A percentile compares a stretch with the other conserved stretches of the same genome.
These are phyloP conservation scores for Enteromius viviparus DNA, from an alignment of 2,797 vertebrate species.

Conservation along the genomic window DNA sequence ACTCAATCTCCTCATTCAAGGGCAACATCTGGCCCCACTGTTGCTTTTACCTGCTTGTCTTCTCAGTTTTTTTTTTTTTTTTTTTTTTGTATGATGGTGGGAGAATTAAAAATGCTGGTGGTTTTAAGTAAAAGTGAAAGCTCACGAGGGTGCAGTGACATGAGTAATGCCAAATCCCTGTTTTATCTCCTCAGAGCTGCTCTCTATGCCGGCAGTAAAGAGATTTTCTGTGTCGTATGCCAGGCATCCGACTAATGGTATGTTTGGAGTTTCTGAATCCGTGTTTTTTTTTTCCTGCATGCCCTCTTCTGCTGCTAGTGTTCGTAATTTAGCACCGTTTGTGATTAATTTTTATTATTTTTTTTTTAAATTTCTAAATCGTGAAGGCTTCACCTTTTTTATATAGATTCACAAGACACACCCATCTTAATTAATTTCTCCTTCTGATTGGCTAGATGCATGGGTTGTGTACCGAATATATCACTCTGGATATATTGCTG, in stretches of 20 bases:
- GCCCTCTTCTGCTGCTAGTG: slow-evolving; percentile 67
- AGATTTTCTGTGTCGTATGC: slow-evolving; percentile 99
- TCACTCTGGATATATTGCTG: slow-evolving; percentile 46
- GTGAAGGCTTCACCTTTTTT: slow-evolving; percentile 42
- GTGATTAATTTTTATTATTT: slow-evolving; percentile 36
- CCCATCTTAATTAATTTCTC: slow-evolving; percentile 59
- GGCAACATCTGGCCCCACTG: slow-evolving; percentile 3
- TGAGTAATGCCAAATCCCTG: slow-evolving; percentile 85
- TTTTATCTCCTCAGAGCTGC: slow-evolving; percentile 98
- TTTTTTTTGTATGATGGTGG: not conserved
- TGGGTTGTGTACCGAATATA: slow-evolving; percentile 54
- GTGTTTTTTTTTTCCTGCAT: slow-evolving; percentile 77
- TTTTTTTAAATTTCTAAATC: not conserved
- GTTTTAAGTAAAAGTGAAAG: not conserved
- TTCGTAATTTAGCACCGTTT: slow-evolving; percentile 34
- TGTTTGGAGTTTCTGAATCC: slow-evolving; percentile 88
- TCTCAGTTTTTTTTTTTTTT: too few species aligned
- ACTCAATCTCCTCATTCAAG: not conserved
- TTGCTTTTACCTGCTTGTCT: slow-evolving; percentile 15
- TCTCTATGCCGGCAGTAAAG: slow-evolving; percentile 99
- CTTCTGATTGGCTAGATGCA: slow-evolving; percentile 57
- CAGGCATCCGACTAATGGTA: slow-evolving; percentile 99
- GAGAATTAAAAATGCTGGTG: not conserved
- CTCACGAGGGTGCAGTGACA: slow-evolving; percentile 34
- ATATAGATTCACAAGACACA: slow-evolving; percentile 42